Percentiles rank a stretch among this genome's conserved stretches.
phyloP scores from a whole-genome alignment of 2,888 invertebrate species.

The Sinelater perroti region DNA sequence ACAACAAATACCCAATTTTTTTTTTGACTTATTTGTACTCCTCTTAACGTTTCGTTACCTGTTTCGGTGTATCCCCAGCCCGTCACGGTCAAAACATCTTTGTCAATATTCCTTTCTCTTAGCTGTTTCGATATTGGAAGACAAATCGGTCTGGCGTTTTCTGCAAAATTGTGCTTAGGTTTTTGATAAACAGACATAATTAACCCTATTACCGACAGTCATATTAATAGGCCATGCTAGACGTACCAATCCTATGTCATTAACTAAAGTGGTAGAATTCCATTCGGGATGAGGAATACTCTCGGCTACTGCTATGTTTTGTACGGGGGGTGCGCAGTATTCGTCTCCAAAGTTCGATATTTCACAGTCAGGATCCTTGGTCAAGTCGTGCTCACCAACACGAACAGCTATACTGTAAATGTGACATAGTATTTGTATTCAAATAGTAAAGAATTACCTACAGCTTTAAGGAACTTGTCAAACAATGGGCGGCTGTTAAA shows the following conservation, averaged over 20 bases:
- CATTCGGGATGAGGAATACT: conserved; percentile 64
- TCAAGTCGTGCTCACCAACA: conserved; percentile 69
- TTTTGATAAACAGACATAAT: neutral
- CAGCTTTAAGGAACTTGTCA: conserved; percentile 54
- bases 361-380: conserved; percentile 60
- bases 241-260: conserved; percentile 68
- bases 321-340: conserved; percentile 60
- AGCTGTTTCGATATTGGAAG: conserved; percentile 56
- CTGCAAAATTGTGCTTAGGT: conserved; percentile 38
- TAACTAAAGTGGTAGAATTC: conserved; percentile 60
- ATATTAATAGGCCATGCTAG: conserved; percentile 59
- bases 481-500: conserved; percentile 69
- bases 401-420: conserved; percentile 61
- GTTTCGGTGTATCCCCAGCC: conserved; percentile 79
- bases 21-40: no score
- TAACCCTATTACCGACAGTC: conserved; percentile 46
- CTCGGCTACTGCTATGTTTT: conserved; percentile 63
- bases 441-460: conserved; percentile 43
- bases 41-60: no score
- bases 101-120: conserved; percentile 55
- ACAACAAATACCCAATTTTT: no score
- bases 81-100: conserved; percentile 69
- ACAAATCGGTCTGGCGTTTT: conserved; percentile 61
- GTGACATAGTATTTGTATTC: neutral
- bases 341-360: conserved; percentile 41